Percentiles rank a stretch among this genome's conserved stretches.
Evolutionary conservation across 2,113 vertebrate species (phyloP).

Genomic region (Corvus cornix): DNA sequence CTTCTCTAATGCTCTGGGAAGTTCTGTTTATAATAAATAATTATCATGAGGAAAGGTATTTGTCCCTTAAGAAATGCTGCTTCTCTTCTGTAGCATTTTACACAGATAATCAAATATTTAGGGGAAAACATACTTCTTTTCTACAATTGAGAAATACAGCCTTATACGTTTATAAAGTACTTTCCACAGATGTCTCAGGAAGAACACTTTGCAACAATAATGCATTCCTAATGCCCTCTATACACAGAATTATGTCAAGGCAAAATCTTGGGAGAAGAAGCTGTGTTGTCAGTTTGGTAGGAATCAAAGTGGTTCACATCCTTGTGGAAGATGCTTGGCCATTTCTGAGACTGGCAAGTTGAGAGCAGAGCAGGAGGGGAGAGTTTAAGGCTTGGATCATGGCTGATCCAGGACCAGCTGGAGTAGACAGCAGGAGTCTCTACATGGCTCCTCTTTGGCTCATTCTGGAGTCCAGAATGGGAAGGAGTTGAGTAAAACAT

Average conservation of each 20-base stretch:
- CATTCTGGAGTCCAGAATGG: background rate
- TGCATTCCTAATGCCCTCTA: background rate
- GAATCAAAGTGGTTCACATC: background rate
- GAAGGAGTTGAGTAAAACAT: background rate
- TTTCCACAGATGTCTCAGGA: background rate
- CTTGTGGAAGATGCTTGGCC: background rate
- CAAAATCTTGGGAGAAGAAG: background rate
- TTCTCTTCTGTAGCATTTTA: no score
- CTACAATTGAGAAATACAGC: background rate
- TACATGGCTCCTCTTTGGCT: background rate
- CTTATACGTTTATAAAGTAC: background rate
- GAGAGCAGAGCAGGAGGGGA: background rate
- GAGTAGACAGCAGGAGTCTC: background rate
- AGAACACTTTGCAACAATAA: background rate
- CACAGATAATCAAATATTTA: background rate
- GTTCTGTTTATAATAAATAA: background rate
- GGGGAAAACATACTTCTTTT: background rate
- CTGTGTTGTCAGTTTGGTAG: background rate
- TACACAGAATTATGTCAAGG: background rate
- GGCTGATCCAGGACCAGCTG: background rate
- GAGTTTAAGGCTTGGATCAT: background rate
- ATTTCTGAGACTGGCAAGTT: background rate
- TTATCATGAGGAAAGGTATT: background rate
- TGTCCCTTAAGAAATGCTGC: slow-evolving; percentile 12
- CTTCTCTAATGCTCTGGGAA: background rate